Conservation (phyloP, 2,113 vertebrate genomes). For the Notarius quadriscutis region DNA sequence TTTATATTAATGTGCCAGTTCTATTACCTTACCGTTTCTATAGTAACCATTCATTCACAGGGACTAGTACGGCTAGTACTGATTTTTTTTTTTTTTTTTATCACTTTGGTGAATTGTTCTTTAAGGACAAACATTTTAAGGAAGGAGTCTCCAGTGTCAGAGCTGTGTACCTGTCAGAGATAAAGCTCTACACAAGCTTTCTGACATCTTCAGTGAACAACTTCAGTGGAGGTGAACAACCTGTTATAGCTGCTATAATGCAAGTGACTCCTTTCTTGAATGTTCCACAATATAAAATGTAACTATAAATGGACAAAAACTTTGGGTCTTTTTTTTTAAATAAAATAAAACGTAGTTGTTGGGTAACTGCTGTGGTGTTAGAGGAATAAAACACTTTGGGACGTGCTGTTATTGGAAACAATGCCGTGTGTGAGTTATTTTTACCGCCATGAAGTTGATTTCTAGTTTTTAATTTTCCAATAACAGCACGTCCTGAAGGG, state of each 20-base stretch:
- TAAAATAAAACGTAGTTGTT: neutral
- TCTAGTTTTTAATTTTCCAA: neutral
- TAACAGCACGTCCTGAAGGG: neutral
- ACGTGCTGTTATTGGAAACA: conserved; percentile 2
- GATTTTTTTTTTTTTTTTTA: neutral
- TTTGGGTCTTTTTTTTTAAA: neutral
- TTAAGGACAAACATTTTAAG: neutral
- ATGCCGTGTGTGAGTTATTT: neutral
- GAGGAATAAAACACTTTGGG: neutral
- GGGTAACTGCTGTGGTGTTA: neutral
- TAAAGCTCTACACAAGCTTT: neutral
- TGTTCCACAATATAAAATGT: neutral
- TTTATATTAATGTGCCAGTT: neutral
- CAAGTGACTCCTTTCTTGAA: neutral
- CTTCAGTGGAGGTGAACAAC: too few species aligned
- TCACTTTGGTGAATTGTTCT: neutral
- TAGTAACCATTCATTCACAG: neutral
- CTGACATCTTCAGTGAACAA: neutral
- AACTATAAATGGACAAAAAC: neutral
- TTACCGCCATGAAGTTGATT: neutral
- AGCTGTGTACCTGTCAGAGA: neutral
- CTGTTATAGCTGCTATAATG: neutral
- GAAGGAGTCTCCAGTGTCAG: neutral
- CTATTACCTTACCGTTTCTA: neutral
- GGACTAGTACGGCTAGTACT: neutral